Evolutionary conservation across 1,140 invertebrate genomes (phyloP), one percentile per base, ranked within the genome.

Genomic region (Papilio machaon): DNA sequence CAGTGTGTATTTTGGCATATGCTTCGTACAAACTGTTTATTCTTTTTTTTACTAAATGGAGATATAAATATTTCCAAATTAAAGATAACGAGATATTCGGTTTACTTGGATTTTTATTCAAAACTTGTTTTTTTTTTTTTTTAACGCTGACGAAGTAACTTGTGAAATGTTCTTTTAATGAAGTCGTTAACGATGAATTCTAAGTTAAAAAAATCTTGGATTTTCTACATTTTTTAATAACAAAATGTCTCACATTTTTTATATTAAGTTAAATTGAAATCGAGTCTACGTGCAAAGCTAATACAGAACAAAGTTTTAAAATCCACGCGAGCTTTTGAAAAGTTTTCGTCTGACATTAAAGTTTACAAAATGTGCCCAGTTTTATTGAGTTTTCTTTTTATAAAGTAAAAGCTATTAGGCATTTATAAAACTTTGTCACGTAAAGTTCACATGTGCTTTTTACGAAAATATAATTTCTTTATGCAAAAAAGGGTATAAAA

Each of bases 261-360:
- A 30, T 64, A 23, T 64, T 23, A 64, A 64, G 60, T 64, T 64
- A 64, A 64, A 64, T 64, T 64, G 60, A 64, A 70, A 70, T 30
- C 11, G 30, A 30, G 60, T 64, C 23, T 64, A 70, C 30, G 64
- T 70, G 64, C 64, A 35, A 35, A 70, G 64, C 64, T 35, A 70
- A 70, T 30, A 64, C 64, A 70, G 64, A 70, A 30, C 60, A 64
- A 64, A 70, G n/a, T 35, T 70, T 70, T 70, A 35, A 70, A 70
- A 70, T 70, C 30, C 64, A 70, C 64, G 23, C 64, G 64, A 70
- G 64, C 35, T 54, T 64, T 67, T 15, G 23, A 35, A 67, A 67
- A 67, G 23, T 30, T 67, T 35, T 67, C 23, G 64, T 67, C 64
- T 35, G 23, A 67, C 60, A 67, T 35, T 67, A 35, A 67, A 67